Base-by-base conservation (phyloP, 2,888 invertebrate species). In the Sphinx pinastri region DNA sequence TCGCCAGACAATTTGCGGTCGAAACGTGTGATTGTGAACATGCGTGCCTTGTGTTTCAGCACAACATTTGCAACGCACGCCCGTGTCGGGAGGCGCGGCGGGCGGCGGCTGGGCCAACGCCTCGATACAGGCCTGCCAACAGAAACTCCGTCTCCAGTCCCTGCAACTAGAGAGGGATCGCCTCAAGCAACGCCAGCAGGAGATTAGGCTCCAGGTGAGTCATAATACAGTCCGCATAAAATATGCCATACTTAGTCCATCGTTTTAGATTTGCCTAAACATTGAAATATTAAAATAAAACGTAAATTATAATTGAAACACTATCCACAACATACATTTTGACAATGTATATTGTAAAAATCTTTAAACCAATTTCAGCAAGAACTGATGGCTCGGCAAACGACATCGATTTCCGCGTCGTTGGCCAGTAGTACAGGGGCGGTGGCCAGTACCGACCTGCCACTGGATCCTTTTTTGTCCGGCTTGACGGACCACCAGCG, bases 81-180 rank as follows among this genome's bases (percentile, higher is more conserved):
- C 92, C 76, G 63, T 63, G 19, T 63, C 63, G 49, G 63, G 63
- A 47, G 95, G 94, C 25, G 94, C 94, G 66, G 94, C 95, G 80
- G 92, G 96, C 90, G 88, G 95, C 63, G 93, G 92, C 68, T 95
- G 95, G 86, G 94, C 95, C 68, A 95, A 95, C 72, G 96, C 96
- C 71, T 94, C 95, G 55, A 87, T 95, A 68, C 96, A 95, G 82
- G 95, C 94, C 71, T 96, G 96, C 87, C 96, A 96, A 81, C 97
- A 97, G 88, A 97, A 97, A 85, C 93, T 97, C 73, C 95, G 97
- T 78, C 94, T 98, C 72, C 97, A 97, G 87, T 97, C 97, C 72
- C 94, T 98, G 79, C 97, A 98, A 88, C 95, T 97, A 87, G 98
- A 98, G 92, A 95, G 98, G 74, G 98, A 98, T 88, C 96, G 97